phyloP scores from a whole-genome alignment of 2,888 invertebrate species.

The Glyphotaelius pellucidus region DNA sequence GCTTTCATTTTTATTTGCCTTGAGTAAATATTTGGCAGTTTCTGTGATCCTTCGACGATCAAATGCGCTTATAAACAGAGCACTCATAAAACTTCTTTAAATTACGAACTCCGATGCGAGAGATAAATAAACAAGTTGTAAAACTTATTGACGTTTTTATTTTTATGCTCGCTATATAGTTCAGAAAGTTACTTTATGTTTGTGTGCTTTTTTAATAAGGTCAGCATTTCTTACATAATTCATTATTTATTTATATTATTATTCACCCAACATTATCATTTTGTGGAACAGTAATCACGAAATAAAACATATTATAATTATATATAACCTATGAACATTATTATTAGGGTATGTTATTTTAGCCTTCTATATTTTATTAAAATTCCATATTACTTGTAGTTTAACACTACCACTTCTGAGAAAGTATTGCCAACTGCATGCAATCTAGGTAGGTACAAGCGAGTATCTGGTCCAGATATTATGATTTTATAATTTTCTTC shows the following conservation, averaged over 20 bases:
- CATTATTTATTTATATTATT: neutral
- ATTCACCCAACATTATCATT: no score
- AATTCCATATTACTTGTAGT: no score
- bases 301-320: no score
- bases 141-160: neutral
- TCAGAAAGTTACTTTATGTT: neutral
- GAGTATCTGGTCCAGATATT: no score
- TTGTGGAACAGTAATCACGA: no score
- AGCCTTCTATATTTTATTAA: no score
- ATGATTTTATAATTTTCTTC: neutral
- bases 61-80: constrained; percentile 5
- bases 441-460: no score
- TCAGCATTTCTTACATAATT: neutral
- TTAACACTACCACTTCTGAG: no score
- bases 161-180: neutral
- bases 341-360: no score
- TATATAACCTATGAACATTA: no score
- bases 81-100: constrained; percentile 13
- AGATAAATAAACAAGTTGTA: constrained; percentile 8
- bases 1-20: constrained; percentile 39
- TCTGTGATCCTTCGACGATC: constrained; percentile 38
- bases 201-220: neutral
- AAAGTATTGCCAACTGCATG: no score
- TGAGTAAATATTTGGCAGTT: constrained; percentile 19
- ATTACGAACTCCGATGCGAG: neutral